A percentile compares a stretch with the other conserved stretches of the same genome.
Conservation (phyloP, 2,113 vertebrate species). For the Piaya cayana region DNA sequence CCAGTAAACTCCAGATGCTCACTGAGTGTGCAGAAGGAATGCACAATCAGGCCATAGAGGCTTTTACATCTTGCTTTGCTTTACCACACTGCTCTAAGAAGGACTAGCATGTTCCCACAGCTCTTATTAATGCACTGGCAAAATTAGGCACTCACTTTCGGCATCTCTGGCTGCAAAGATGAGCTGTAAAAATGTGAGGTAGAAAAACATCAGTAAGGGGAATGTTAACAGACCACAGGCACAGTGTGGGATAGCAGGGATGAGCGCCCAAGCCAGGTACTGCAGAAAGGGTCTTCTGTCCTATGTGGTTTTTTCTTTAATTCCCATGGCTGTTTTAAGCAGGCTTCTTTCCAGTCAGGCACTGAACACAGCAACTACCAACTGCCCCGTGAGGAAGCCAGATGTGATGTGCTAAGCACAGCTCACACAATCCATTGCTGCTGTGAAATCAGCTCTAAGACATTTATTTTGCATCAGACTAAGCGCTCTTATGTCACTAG, state of each 20-base stretch:
- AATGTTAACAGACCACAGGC: neutral
- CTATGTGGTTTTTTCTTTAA: fast-evolving
- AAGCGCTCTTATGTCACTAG: neutral
- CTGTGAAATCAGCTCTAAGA: neutral
- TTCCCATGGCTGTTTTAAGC: fast-evolving
- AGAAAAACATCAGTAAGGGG: neutral
- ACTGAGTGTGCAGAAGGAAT: neutral
- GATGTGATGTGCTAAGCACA: neutral
- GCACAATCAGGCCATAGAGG: neutral
- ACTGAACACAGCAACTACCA: neutral
- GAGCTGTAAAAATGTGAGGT: neutral
- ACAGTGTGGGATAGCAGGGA: neutral
- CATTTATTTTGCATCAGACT: neutral
- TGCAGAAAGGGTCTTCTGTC: neutral
- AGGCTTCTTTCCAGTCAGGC: neutral
- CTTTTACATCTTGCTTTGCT: neutral
- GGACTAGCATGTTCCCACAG: neutral
- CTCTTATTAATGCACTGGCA: neutral
- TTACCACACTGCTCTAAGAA: neutral
- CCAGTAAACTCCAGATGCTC: neutral
- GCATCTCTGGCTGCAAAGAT: neutral
- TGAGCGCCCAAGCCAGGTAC: neutral
- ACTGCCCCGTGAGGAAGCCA: neutral
- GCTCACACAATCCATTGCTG: neutral
- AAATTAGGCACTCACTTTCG: neutral